These are phyloP conservation scores for Cairina moschata DNA, from an alignment of 2,113 vertebrate species.

Conservation along the genomic window DNA sequence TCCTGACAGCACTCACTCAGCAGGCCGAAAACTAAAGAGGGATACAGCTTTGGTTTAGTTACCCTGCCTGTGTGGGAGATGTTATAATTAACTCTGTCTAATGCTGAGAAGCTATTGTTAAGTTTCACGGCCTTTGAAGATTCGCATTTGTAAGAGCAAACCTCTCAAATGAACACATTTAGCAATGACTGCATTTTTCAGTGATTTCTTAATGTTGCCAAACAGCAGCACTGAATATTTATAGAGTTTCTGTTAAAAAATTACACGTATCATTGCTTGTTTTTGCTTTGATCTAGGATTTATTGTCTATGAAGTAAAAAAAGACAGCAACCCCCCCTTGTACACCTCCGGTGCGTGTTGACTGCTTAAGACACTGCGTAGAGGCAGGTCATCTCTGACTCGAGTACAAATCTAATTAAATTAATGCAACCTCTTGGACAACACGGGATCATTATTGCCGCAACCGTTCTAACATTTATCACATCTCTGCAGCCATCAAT, in stretches of 20 bases:
- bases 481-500: conserved; percentile 16
- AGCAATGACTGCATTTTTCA: conserved; percentile 55
- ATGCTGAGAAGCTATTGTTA: conserved; percentile 19
- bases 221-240: conserved; percentile 27
- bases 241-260: conserved; percentile 60
- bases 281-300: conserved; percentile 49
- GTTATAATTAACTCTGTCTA: conserved; percentile 36
- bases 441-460: conserved; percentile 12
- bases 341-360: not conserved
- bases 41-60: not conserved
- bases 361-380: not conserved
- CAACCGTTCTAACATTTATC: conserved; percentile 35
- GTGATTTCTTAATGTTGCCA: conserved; percentile 38
- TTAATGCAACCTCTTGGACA: conserved; percentile 62
- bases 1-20: conserved; percentile 62
- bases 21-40: conserved; percentile 19
- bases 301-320: conserved; percentile 45
- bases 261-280: conserved; percentile 45
- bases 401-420: conserved; percentile 52
- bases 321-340: not conserved
- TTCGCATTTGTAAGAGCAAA: conserved; percentile 42
- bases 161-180: conserved; percentile 46
- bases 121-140: conserved; percentile 43
- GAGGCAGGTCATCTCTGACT: conserved; percentile 7
- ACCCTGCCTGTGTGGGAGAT: not conserved